phyloP scores from a whole-genome alignment of 2,888 invertebrate species.

The Tanytarsus gracilentus region DNA sequence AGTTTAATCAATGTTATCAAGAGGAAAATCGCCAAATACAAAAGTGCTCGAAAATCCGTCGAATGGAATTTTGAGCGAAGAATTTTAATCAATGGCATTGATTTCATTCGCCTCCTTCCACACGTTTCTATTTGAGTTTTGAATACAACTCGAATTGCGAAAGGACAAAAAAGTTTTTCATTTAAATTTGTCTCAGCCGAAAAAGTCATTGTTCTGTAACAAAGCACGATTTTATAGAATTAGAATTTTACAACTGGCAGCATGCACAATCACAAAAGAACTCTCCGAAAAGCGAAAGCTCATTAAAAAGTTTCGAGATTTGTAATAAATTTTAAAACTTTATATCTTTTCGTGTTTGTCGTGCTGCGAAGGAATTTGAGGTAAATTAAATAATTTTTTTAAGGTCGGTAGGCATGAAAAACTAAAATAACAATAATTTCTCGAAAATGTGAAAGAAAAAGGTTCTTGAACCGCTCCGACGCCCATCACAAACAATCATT shows the following conservation, averaged over 20 bases:
- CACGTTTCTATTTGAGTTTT: background rate
- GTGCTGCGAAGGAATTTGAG: background rate
- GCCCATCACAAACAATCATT: constrained; percentile 2
- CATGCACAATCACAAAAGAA: background rate
- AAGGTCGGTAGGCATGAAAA: too few relatives aligned
- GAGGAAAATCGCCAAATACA: background rate
- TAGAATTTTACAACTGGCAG: background rate
- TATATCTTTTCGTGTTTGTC: background rate
- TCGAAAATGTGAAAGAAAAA: background rate
- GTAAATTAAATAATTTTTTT: too few relatives aligned
- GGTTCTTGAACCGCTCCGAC: background rate
- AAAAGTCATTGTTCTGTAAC: background rate
- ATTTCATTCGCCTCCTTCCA: constrained; percentile 5
- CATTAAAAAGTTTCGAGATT: constrained; percentile 4
- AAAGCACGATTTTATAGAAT: background rate
- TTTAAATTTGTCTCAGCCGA: constrained; percentile 9
- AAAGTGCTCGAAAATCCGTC: background rate
- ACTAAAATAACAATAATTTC: constrained; percentile 3
- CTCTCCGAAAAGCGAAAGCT: background rate
- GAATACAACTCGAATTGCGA: background rate
- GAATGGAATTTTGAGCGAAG: background rate
- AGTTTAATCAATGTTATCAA: constrained; percentile 8
- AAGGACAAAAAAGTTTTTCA: constrained; percentile 2
- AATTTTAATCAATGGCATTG: constrained; percentile 19
- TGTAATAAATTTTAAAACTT: background rate